Percentiles rank a stretch among this genome's conserved stretches.
phyloP scores from a whole-genome alignment of 1,140 invertebrate genomes.

The Drosophila willistoni region DNA sequence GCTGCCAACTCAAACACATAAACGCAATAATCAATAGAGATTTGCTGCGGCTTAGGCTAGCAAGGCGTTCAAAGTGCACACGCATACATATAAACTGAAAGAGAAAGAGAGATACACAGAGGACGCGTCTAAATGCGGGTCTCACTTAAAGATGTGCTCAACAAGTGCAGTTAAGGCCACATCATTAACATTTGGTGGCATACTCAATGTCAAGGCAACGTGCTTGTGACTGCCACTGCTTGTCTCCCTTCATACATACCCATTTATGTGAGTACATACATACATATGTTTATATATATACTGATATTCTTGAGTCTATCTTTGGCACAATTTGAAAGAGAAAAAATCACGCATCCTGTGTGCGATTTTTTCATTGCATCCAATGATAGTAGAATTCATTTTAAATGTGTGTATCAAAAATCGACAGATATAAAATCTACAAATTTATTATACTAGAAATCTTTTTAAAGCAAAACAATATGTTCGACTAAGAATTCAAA shows the following conservation, averaged over 20 bases:
- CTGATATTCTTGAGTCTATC: background rate
- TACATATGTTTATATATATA: background rate
- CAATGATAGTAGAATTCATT: background rate
- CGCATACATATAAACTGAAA: background rate
- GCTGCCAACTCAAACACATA: slow-evolving; percentile 51
- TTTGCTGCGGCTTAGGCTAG: slow-evolving; percentile 52
- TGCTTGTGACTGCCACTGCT: slow-evolving; percentile 5
- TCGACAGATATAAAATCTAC: too few relatives aligned
- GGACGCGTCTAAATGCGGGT: slow-evolving; percentile 10
- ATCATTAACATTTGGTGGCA: slow-evolving; percentile 68
- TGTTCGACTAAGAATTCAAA: too few relatives aligned
- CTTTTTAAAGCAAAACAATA: too few relatives aligned
- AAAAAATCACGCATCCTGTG: background rate
- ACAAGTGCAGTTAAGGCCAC: slow-evolving; percentile 76
- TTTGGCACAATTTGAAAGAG: background rate
- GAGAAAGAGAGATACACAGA: background rate
- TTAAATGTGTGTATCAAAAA: background rate
- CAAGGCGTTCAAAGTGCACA: slow-evolving; percentile 12
- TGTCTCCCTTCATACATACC: background rate
- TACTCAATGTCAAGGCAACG: slow-evolving; percentile 64
- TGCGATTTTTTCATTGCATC: background rate
- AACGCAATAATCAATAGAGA: slow-evolving; percentile 78
- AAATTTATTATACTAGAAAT: too few relatives aligned
- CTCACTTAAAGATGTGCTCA: slow-evolving; percentile 46
- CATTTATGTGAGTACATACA: background rate